These are phyloP conservation scores for Rafetus swinhoei DNA, from an alignment of 2,113 vertebrate genomes.

Conservation along the genomic window DNA sequence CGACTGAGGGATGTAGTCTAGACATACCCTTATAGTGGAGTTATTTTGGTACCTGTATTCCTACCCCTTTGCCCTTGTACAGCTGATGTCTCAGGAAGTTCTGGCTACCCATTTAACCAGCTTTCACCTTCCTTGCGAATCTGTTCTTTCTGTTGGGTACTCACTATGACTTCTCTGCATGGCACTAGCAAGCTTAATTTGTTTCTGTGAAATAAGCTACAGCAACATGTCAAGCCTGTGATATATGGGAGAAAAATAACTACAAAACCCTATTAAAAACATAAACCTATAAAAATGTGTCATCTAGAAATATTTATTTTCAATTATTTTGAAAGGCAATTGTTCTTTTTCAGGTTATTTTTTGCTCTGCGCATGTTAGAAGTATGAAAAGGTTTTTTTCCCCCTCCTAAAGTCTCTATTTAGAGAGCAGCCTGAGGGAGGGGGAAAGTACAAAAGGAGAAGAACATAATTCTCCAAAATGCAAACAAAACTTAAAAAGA, in stretches of 20 bases:
- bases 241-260: neutral
- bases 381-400: neutral
- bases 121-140: neutral
- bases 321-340: conserved; percentile 15
- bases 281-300: neutral
- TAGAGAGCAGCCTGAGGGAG: neutral
- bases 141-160: neutral
- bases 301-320: conserved; percentile 22
- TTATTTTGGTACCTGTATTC: neutral
- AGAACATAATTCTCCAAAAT: conserved; percentile 13
- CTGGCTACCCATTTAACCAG: neutral
- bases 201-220: conserved; percentile 19
- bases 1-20: neutral
- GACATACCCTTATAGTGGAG: neutral
- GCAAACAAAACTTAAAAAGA: neutral
- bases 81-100: neutral
- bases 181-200: conserved; percentile 17
- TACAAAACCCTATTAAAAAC: neutral
- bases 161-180: neutral
- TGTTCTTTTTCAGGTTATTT: conserved; percentile 8
- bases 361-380: neutral
- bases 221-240: neutral
- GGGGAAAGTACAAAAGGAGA: neutral
- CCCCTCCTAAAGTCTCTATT: neutral
- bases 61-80: neutral